These are phyloP conservation scores for Plodia interpunctella DNA, from an alignment of 1,140 invertebrate genomes.

Conservation along the genomic window DNA sequence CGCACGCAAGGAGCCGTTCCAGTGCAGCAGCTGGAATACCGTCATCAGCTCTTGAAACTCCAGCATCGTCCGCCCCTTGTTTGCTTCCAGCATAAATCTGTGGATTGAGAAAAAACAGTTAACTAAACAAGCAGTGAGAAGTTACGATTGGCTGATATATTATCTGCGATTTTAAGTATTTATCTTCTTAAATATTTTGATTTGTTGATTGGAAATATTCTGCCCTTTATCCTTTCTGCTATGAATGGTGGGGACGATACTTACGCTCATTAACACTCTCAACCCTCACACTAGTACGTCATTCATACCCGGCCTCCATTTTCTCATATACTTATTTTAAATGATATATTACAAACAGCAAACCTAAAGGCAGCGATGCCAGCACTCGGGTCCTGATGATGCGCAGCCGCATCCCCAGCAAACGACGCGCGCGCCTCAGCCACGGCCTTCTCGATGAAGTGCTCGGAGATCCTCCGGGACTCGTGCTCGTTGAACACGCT, in stretches of 20 bases:
- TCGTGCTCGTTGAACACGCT: conserved; percentile 98
- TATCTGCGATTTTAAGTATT: too few species aligned
- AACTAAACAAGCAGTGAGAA: too few species aligned
- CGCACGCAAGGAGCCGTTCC: conserved; percentile 96
- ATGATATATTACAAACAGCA: too few species aligned
- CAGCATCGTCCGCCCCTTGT: conserved; percentile 95
- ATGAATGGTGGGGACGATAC: too few species aligned
- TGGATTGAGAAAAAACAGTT: background rate
- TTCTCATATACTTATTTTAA: too few species aligned
- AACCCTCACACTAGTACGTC: too few species aligned
- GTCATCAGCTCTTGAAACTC: conserved; percentile 98
- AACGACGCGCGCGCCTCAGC: conserved; percentile 88
- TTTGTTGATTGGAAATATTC: too few species aligned
- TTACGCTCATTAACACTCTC: too few species aligned
- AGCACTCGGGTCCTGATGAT: conserved; percentile 88
- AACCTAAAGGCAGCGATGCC: conserved; percentile 94
- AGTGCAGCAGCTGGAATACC: conserved; percentile 95
- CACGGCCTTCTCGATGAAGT: conserved; percentile 96
- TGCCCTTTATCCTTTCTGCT: too few species aligned
- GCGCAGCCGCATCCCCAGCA: conserved; percentile 82
- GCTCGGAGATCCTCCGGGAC: conserved; percentile 93
- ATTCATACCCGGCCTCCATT: too few species aligned
- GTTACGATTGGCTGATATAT: background rate
- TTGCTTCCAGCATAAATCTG: conserved; percentile 94
- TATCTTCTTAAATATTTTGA: too few species aligned